Conservation (phyloP, 2,113 vertebrate genomes). For the Potamarius usumacintae region DNA sequence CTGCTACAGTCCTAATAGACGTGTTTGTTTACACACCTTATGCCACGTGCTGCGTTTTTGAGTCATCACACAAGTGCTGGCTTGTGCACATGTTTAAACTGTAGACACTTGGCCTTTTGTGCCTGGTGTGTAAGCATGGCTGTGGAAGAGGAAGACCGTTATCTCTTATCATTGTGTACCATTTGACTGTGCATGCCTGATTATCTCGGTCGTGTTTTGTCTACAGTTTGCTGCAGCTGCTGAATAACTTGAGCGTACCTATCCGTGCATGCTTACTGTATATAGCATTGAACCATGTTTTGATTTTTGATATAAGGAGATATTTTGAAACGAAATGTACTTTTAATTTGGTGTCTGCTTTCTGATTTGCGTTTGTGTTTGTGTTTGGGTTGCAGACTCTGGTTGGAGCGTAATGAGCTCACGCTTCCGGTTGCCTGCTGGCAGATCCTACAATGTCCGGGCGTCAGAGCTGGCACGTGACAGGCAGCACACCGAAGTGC, state of each 20-base stretch:
- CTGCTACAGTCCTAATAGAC: background rate
- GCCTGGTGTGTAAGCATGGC: background rate
- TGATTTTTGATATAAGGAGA: background rate
- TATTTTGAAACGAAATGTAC: background rate
- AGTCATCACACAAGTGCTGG: background rate
- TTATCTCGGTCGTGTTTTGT: background rate
- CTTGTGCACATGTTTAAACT: background rate
- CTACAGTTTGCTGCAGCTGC: background rate
- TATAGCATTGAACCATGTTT: background rate
- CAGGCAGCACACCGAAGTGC: conserved; percentile 95
- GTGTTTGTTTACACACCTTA: background rate
- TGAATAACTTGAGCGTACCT: background rate
- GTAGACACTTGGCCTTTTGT: background rate
- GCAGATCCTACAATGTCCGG: conserved; percentile 99
- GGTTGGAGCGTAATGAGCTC: conserved; percentile 99
- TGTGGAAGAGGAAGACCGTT: too few species aligned
- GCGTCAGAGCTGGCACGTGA: conserved; percentile 98
- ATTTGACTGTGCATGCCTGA: background rate
- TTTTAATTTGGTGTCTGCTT: background rate
- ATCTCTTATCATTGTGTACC: background rate
- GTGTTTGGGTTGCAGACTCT: conserved; percentile 74
- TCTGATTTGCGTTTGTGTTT: background rate
- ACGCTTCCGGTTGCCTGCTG: conserved; percentile 99
- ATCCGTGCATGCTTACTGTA: background rate
- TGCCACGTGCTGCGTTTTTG: background rate